Evolutionary conservation across 2,113 vertebrate species (phyloP).

Genomic region (Neomonachus schauinslandi): DNA sequence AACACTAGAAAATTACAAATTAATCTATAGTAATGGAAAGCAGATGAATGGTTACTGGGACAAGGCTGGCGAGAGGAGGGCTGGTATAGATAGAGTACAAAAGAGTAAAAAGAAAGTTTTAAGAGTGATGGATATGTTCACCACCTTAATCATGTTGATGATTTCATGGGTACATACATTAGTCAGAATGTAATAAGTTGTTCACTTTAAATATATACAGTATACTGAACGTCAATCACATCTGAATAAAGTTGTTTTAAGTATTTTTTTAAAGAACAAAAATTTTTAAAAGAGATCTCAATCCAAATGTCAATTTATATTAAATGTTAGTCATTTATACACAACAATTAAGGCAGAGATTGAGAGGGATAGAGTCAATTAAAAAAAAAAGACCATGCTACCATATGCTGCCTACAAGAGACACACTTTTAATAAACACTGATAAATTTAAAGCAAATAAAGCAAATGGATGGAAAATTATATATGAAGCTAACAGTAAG

Average conservation of each 20-base stretch:
- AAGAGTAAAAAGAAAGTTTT: not conserved
- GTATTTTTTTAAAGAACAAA: not conserved
- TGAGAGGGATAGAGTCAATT: not conserved
- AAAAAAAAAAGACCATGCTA: not conserved
- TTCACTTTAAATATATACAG: not conserved
- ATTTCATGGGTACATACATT: not conserved
- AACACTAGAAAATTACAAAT: not conserved
- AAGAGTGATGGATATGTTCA: not conserved
- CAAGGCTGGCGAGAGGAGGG: not conserved
- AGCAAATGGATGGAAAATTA: not conserved
- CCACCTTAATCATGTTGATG: not conserved
- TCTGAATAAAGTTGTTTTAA: not conserved
- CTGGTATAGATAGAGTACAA: not conserved
- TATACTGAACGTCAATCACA: not conserved
- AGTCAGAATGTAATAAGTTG: not conserved
- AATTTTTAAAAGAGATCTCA: not conserved
- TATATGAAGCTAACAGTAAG: not conserved
- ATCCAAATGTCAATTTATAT: not conserved
- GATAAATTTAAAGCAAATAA: not conserved
- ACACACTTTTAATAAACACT: not conserved
- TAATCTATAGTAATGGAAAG: not conserved
- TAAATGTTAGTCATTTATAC: not conserved
- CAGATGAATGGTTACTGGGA: not conserved
- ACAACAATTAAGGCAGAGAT: not conserved
- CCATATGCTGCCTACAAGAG: not conserved